A percentile compares a stretch with the other conserved stretches of the same genome.
phyloP scores from a whole-genome alignment of 2,797 vertebrate species.

The Gambusia yucatana region DNA sequence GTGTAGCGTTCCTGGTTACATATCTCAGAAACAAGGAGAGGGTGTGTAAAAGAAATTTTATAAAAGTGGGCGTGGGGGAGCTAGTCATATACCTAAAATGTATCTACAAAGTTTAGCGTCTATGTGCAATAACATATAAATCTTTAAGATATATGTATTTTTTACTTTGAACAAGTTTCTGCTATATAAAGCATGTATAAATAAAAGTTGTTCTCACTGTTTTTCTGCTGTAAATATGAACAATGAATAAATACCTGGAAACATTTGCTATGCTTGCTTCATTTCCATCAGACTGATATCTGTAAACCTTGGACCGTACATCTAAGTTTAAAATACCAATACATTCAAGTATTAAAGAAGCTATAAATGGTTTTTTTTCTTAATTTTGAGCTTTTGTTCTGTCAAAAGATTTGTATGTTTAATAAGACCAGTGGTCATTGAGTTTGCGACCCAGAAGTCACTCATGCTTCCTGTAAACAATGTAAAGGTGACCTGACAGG shows the following conservation, averaged over 20 bases:
- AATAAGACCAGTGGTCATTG: conserved; percentile 21
- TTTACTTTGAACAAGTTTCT: not conserved
- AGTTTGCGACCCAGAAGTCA: conserved; percentile 55
- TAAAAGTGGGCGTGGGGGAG: not conserved
- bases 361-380: not conserved
- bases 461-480: conserved; percentile 33
- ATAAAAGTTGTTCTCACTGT: not conserved
- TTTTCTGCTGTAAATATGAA: not conserved
- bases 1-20: not conserved
- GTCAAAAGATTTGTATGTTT: not conserved
- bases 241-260: not conserved
- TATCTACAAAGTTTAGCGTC: not conserved
- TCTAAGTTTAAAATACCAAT: not conserved
- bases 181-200: not conserved
- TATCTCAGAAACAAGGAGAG: not conserved
- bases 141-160: not conserved
- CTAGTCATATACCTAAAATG: not conserved
- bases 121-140: not conserved
- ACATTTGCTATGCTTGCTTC: not conserved
- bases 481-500: conserved; percentile 56
- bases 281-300: not conserved
- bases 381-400: not conserved
- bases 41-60: not conserved
- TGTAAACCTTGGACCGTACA: not conserved
- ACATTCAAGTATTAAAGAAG: not conserved